Evolutionary conservation across 2,797 vertebrate species (phyloP).

Genomic region (Pantherophis alleghaniensis): DNA sequence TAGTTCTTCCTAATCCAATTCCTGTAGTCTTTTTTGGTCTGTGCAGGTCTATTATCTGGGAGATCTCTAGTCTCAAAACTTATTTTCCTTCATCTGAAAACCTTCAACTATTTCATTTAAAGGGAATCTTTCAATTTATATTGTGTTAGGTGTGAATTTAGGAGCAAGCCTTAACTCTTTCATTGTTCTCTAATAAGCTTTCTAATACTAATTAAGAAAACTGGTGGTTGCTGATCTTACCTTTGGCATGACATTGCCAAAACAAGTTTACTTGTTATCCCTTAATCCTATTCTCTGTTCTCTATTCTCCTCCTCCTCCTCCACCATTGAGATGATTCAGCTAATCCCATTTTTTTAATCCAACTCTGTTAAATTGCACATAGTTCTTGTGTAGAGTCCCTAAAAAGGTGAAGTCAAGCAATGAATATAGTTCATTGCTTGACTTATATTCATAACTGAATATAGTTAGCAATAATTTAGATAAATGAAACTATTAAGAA

Average conservation of each 20-base stretch:
- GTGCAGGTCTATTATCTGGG: background rate
- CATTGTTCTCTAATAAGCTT: background rate
- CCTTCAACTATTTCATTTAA: background rate
- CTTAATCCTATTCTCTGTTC: background rate
- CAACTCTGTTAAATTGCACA: background rate
- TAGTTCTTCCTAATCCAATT: background rate
- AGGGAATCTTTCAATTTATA: background rate
- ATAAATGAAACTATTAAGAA: slow-evolving; percentile 14
- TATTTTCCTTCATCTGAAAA: background rate
- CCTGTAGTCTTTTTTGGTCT: background rate
- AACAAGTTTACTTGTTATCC: background rate
- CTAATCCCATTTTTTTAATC: background rate
- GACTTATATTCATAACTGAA: background rate
- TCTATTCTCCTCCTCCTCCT: too few species aligned
- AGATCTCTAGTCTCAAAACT: background rate
- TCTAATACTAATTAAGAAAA: background rate
- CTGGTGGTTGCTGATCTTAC: background rate
- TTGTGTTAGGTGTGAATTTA: background rate
- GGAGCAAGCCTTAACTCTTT: background rate
- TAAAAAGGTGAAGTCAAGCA: background rate
- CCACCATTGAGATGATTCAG: background rate
- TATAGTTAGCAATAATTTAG: slow-evolving; percentile 15
- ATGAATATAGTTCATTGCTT: background rate
- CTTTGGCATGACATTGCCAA: background rate
- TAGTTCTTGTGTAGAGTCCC: background rate